Evolutionary conservation across 2,113 vertebrate species (phyloP).

Genomic region (Calyptomena viridis): DNA sequence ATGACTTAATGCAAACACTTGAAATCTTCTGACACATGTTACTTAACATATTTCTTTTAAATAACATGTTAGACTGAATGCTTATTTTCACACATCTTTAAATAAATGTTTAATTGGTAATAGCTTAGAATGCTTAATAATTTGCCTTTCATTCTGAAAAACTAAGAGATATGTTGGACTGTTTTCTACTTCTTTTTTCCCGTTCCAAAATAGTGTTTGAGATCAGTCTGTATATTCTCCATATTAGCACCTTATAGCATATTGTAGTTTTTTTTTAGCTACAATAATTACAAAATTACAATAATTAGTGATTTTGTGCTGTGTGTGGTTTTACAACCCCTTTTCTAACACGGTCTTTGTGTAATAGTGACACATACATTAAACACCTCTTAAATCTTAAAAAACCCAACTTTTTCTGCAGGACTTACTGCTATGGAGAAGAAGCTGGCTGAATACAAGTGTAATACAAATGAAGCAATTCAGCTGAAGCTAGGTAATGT

Average conservation of each 20-base stretch:
- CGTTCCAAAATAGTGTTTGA: neutral
- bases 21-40: neutral
- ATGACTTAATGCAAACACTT: neutral
- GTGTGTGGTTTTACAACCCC: neutral
- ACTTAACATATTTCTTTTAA: neutral
- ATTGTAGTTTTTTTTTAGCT: neutral
- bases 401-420: conserved; percentile 26
- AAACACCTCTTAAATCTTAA: neutral
- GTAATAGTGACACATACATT: neutral
- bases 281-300: too few relatives aligned
- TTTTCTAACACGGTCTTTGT: neutral
- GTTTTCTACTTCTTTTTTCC: neutral
- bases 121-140: neutral
- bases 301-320: neutral
- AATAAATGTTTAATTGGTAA: neutral
- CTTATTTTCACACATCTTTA: neutral
- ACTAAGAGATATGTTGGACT: neutral
- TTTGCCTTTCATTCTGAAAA: neutral
- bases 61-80: neutral
- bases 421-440: conserved; percentile 92
- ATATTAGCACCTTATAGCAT: fast-evolving
- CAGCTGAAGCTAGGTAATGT: conserved; percentile 90
- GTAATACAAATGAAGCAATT: conserved; percentile 96
- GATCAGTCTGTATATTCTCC: neutral
- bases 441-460: conserved; percentile 96